Conservation (phyloP, 2,797 vertebrate genomes). For the Anisognathus igniventris region DNA sequence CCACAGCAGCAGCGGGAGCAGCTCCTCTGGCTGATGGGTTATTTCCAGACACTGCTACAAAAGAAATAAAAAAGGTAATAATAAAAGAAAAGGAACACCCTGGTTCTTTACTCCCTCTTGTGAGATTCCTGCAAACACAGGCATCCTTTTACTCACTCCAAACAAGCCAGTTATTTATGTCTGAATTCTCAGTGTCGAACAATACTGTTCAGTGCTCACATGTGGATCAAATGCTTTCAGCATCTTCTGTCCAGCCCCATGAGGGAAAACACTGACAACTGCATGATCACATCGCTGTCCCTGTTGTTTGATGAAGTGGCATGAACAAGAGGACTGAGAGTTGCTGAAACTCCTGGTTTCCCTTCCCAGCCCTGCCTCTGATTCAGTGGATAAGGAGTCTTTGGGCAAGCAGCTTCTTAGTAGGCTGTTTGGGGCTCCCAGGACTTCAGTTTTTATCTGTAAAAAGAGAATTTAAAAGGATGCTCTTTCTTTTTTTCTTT, state of each 20-base stretch:
- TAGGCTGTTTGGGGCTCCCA: neutral
- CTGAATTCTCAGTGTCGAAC: constrained; percentile 36
- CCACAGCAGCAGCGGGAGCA: neutral
- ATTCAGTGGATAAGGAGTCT: constrained; percentile 18
- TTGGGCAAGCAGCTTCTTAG: neutral
- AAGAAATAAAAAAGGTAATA: constrained; percentile 7
- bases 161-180: constrained; percentile 51
- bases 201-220: constrained; percentile 15
- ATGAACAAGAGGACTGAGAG: constrained; percentile 34
- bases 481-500: neutral
- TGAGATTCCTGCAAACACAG: constrained; percentile 34
- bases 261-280: constrained; percentile 42
- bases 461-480: neutral
- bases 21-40: neutral
- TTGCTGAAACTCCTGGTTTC: constrained; percentile 37
- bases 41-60: constrained; percentile 9
- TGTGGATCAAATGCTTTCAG: constrained; percentile 53
- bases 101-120: constrained; percentile 53
- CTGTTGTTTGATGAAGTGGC: constrained; percentile 43
- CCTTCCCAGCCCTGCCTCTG: neutral
- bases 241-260: constrained; percentile 51
- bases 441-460: neutral
- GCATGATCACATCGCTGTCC: constrained; percentile 19
- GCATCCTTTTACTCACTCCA: constrained; percentile 10
- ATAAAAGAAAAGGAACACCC: constrained; percentile 25